These are phyloP conservation scores for Chionomys nivalis DNA, from an alignment of 2,113 vertebrate genomes.

Conservation along the genomic window DNA sequence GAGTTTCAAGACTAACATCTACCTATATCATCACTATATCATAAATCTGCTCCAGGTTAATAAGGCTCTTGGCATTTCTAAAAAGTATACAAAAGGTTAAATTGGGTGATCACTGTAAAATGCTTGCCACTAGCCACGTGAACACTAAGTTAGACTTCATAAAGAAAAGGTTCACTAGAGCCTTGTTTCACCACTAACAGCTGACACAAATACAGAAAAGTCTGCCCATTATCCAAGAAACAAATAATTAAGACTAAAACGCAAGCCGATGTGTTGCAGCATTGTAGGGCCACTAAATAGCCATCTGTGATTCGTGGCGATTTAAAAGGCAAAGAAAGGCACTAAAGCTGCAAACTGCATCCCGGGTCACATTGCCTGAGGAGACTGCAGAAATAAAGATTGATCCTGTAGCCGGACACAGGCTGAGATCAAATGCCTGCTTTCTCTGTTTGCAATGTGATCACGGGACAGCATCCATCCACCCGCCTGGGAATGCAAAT, in stretches of 20 bases:
- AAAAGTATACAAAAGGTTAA: constrained; percentile 90
- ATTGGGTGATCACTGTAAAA: constrained; percentile 88
- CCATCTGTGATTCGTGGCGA: constrained; percentile 98
- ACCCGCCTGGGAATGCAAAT: constrained; percentile 78
- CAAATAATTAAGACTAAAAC: constrained; percentile 91
- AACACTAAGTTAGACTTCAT: constrained; percentile 88
- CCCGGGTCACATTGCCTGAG: constrained; percentile 93
- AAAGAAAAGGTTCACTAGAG: constrained; percentile 88
- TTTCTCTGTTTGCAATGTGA: constrained; percentile 84
- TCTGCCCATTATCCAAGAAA: constrained; percentile 88
- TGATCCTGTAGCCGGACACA: constrained; percentile 85
- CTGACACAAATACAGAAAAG: constrained; percentile 88
- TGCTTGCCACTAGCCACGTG: constrained; percentile 89
- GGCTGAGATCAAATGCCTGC: constrained; percentile 84
- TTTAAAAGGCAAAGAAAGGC: constrained; percentile 99
- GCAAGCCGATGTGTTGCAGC: constrained; percentile 99
- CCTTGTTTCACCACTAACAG: constrained; percentile 86
- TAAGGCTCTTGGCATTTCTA: constrained; percentile 97
- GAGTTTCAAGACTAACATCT: constrained; percentile 89
- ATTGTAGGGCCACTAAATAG: constrained; percentile 99
- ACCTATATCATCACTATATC: constrained; percentile 88
- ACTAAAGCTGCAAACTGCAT: constrained; percentile 95
- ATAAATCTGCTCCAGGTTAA: constrained; percentile 91
- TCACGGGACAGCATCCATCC: constrained; percentile 78
- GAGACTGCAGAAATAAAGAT: constrained; percentile 92